A percentile compares a stretch with the other conserved stretches of the same genome.
Conservation (phyloP, 2,888 invertebrate genomes). For the Sinotaia quadrata region DNA sequence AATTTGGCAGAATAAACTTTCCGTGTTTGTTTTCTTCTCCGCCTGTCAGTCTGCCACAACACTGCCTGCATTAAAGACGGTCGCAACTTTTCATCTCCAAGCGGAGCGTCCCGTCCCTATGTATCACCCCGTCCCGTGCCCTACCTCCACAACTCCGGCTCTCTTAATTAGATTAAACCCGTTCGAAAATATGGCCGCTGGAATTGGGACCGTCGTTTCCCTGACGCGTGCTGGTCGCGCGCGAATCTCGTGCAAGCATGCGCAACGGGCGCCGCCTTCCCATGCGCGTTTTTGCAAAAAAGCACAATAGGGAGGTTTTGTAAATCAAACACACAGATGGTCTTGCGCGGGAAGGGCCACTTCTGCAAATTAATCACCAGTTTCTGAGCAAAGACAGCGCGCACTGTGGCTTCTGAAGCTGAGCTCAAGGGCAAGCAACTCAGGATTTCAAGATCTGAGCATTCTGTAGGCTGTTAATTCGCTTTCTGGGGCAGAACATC, state of each 20-base stretch:
- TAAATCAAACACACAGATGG: constrained; percentile 33
- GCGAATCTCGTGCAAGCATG: constrained; percentile 29
- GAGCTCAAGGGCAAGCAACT: no score
- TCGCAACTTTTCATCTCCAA: constrained; percentile 24
- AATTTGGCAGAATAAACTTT: constrained; percentile 28
- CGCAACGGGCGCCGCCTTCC: constrained; percentile 22
- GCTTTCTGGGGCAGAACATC: background rate
- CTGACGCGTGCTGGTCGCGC: constrained; percentile 13
- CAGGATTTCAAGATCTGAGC: no score
- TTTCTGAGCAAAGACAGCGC: constrained; percentile 18
- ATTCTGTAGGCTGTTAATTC: constrained; percentile 27
- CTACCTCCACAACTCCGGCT: background rate
- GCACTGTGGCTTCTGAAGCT: constrained; percentile 21
- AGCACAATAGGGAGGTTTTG: constrained; percentile 24
- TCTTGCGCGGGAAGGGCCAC: constrained; percentile 17
- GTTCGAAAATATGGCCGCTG: constrained; percentile 22
- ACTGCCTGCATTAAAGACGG: constrained; percentile 12
- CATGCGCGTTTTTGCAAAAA: background rate
- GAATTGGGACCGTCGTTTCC: constrained; percentile 15
- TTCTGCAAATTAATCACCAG: constrained; percentile 28
- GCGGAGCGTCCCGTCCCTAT: background rate
- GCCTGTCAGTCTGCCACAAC: background rate
- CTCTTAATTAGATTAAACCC: constrained; percentile 26
- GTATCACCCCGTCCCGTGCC: background rate
- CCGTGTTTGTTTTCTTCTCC: constrained; percentile 23